These are phyloP conservation scores for Reticulitermes lucifugus DNA, from an alignment of 2,888 invertebrate genomes.

Conservation along the genomic window DNA sequence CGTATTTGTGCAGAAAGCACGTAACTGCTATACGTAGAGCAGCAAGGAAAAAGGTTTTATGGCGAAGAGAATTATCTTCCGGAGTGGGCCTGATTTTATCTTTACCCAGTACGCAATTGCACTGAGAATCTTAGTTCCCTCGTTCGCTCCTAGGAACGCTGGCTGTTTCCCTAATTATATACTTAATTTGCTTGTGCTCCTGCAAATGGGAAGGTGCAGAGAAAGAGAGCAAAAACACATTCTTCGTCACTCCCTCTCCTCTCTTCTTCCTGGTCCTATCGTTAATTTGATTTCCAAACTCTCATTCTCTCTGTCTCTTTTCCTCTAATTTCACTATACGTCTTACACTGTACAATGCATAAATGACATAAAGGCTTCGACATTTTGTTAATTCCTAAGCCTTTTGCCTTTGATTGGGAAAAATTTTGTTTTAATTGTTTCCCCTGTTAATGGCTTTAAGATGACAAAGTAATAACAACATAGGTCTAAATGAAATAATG, in stretches of 20 bases:
- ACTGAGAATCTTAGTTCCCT: conserved; percentile 7
- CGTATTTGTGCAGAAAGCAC: too few species aligned
- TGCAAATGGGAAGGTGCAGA: conserved; percentile 43
- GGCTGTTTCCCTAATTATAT: conserved; percentile 46
- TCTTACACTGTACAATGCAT: not conserved
- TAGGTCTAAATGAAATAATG: too few species aligned
- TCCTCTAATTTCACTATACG: conserved; percentile 40
- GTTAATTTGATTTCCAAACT: conserved; percentile 42
- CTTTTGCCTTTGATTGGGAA: too few species aligned
- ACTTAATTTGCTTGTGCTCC: conserved; percentile 47
- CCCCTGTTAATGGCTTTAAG: too few species aligned
- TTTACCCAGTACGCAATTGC: not conserved
- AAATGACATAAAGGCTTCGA: not conserved
- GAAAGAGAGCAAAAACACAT: conserved; percentile 34
- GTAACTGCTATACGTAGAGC: too few species aligned
- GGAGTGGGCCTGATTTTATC: not conserved
- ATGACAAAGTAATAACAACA: too few species aligned
- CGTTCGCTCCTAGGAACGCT: not conserved
- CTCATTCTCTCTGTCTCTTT: conserved; percentile 27
- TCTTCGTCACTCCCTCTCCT: conserved; percentile 18
- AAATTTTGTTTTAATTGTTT: too few species aligned
- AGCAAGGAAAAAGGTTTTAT: not conserved
- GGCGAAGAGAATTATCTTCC: not conserved
- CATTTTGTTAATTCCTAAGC: too few species aligned
- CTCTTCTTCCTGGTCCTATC: conserved; percentile 39